A percentile compares a stretch with the other conserved stretches of the same genome.
Evolutionary conservation across 2,888 invertebrate genomes (phyloP).

Genomic region (Caenorhabditis sp.): DNA sequence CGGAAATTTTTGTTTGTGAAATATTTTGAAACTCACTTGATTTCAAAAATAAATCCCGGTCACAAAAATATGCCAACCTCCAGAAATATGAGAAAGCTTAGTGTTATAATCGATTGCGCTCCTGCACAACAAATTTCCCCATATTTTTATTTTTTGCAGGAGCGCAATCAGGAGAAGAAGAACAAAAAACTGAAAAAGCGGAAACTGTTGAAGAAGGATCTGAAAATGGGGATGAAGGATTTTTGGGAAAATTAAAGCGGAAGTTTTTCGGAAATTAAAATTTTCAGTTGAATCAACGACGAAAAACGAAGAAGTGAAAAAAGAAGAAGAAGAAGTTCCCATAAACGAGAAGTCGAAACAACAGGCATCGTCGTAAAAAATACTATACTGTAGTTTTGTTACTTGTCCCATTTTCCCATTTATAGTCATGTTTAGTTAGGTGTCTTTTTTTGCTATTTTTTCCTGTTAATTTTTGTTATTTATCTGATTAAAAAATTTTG

Average conservation of each 20-base stretch:
- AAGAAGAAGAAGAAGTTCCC: not conserved
- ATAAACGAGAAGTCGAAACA: not conserved
- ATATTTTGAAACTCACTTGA: no score
- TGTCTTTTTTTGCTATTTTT: not conserved
- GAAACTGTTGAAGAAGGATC: slow-evolving; percentile 24
- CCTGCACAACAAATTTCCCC: not conserved
- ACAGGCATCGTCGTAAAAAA: not conserved
- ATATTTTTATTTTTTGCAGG: not conserved
- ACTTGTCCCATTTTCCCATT: not conserved
- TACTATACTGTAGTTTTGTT: not conserved
- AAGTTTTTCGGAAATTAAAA: slow-evolving; percentile 42
- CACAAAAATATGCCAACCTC: slow-evolving; percentile 20
- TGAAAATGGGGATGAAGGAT: slow-evolving; percentile 35
- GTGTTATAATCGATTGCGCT: not conserved
- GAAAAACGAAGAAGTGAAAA: not conserved
- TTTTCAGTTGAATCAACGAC: not conserved
- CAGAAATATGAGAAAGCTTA: slow-evolving; percentile 4
- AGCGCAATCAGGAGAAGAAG: slow-evolving; percentile 4
- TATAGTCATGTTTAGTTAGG: not conserved
- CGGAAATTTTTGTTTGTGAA: no score
- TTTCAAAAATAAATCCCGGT: not conserved
- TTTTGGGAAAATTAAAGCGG: slow-evolving; percentile 47
- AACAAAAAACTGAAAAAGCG: slow-evolving; percentile 22
- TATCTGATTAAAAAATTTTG: no score
- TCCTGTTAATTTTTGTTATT: not conserved